These are phyloP conservation scores for Operophtera brumata DNA, from an alignment of 2,888 invertebrate species.

Conservation along the genomic window DNA sequence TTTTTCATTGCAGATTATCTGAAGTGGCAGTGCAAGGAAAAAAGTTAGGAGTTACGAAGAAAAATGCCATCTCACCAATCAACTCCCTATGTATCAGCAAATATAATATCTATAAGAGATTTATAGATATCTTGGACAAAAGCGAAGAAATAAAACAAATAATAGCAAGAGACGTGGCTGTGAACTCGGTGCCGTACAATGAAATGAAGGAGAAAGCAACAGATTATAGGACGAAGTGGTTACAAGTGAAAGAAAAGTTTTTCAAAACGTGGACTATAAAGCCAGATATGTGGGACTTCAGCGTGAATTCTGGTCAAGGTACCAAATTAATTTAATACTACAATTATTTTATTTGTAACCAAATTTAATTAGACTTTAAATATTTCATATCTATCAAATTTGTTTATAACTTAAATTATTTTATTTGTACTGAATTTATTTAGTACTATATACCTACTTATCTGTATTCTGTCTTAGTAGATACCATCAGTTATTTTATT, in stretches of 20 bases:
- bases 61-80: constrained; percentile 63
- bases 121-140: constrained; percentile 59
- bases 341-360: not conserved
- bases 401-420: no score
- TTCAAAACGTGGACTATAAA: constrained; percentile 81
- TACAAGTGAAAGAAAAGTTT: constrained; percentile 61
- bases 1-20: constrained; percentile 72
- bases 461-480: no score
- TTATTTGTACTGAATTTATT: no score
- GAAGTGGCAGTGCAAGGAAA: constrained; percentile 90
- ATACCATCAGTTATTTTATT: no score
- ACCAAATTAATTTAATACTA: not conserved
- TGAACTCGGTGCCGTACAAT: constrained; percentile 54
- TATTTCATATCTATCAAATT: no score
- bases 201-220: constrained; percentile 62
- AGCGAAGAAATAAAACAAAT: constrained; percentile 43
- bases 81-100: constrained; percentile 79
- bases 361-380: not conserved
- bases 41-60: constrained; percentile 89
- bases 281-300: constrained; percentile 73
- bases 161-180: constrained; percentile 36
- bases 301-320: constrained; percentile 37
- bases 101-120: constrained; percentile 74
- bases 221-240: constrained; percentile 61
- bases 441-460: no score